A percentile compares a stretch with the other conserved stretches of the same genome.
These are phyloP conservation scores for Bubalus kerabau DNA, from an alignment of 2,113 vertebrate genomes.

Conservation along the genomic window DNA sequence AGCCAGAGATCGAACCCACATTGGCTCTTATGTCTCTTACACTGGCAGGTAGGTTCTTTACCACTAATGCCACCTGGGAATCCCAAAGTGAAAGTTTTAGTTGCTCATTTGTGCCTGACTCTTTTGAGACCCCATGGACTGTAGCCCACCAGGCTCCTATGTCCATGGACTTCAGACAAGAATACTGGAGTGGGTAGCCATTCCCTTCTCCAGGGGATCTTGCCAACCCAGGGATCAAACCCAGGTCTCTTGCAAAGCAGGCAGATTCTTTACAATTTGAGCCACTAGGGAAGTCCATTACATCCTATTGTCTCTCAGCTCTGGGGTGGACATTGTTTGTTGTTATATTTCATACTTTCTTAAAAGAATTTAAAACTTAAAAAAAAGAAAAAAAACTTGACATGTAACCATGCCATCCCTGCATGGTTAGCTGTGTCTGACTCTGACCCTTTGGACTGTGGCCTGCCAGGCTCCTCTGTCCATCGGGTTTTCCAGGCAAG, in stretches of 20 bases:
- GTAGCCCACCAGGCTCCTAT: neutral
- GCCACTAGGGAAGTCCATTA: neutral
- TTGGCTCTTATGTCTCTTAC: neutral
- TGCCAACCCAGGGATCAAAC: rapidly evolving
- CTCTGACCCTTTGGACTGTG: neutral
- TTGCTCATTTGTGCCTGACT: neutral
- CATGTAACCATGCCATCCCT: neutral
- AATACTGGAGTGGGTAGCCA: neutral
- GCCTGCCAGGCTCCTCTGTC: neutral
- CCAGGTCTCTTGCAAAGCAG: neutral
- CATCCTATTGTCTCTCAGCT: neutral
- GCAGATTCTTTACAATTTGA: neutral
- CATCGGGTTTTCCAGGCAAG: neutral
- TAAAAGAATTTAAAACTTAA: neutral
- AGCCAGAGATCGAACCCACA: rapidly evolving
- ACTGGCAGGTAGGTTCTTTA: neutral
- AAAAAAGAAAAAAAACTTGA: neutral
- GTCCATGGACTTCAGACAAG: neutral
- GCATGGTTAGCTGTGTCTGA: neutral
- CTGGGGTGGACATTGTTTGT: neutral
- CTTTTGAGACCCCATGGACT: neutral
- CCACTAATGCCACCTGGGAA: neutral
- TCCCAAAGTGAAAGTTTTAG: neutral
- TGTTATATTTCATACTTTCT: neutral
- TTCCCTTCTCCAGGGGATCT: neutral